A percentile compares a stretch with the other conserved stretches of the same genome.
phyloP scores from a whole-genome alignment of 2,113 vertebrate species.

The Rhea pennata region DNA sequence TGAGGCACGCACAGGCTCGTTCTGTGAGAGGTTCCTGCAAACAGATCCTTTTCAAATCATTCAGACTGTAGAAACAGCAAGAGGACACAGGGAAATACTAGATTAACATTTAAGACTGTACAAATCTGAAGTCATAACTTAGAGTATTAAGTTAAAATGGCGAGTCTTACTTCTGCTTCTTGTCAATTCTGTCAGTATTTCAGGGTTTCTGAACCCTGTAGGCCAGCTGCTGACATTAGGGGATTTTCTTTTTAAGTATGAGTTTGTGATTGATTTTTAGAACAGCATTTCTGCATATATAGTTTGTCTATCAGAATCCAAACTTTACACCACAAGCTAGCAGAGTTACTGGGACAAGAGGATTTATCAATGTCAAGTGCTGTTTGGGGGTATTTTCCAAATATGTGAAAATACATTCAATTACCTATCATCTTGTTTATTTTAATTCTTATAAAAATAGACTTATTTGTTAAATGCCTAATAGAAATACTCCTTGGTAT shows the following conservation, averaged over 20 bases:
- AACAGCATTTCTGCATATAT: background rate
- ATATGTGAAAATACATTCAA: background rate
- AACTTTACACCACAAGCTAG: background rate
- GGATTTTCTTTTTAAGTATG: background rate
- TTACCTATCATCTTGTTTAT: background rate
- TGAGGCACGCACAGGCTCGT: background rate
- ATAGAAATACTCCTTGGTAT: background rate
- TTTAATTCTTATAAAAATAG: background rate
- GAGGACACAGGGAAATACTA: background rate
- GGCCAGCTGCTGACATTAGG: background rate
- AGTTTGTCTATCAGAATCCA: background rate
- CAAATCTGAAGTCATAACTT: background rate
- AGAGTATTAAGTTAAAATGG: background rate
- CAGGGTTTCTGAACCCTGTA: background rate
- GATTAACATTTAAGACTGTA: background rate
- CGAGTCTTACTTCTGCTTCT: background rate
- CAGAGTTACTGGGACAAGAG: background rate
- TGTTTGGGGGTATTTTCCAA: background rate
- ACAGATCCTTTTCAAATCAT: background rate
- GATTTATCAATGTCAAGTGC: background rate
- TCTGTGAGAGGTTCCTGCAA: background rate
- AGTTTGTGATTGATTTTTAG: background rate
- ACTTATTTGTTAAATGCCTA: background rate
- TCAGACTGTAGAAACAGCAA: background rate
- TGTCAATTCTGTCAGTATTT: background rate